Evolutionary conservation across 2,797 vertebrate species (phyloP).

Genomic region (Neosilurus hyrtlii): DNA sequence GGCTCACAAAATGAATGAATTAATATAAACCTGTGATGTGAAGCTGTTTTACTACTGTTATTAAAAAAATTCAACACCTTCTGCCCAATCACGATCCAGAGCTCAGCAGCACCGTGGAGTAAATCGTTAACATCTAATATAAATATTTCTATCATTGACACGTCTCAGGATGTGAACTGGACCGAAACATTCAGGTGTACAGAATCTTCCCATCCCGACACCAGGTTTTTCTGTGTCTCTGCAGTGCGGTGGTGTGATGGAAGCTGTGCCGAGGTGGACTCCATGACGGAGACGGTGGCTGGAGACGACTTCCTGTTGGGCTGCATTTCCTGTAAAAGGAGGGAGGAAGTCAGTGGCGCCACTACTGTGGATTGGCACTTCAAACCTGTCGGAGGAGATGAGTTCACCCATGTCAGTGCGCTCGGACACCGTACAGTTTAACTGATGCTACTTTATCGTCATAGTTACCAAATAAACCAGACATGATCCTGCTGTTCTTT

Average conservation of each 20-base stretch:
- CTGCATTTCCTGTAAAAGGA: conserved; percentile 87
- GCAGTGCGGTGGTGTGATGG: conserved; percentile 69
- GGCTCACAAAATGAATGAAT: too few species aligned
- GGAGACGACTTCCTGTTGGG: conserved; percentile 78
- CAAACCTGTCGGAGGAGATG: conserved; percentile 66
- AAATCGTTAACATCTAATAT: not conserved
- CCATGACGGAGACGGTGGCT: conserved; percentile 79
- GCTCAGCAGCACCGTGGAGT: not conserved
- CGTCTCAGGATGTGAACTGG: not conserved
- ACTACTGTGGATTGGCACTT: conserved; percentile 83
- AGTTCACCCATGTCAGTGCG: conserved; percentile 71
- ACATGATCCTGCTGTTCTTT: not conserved
- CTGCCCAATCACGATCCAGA: not conserved
- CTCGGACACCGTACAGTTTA: not conserved
- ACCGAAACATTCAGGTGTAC: too few species aligned
- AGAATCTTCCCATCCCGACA: not conserved
- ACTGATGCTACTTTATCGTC: not conserved
- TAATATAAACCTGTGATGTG: not conserved
- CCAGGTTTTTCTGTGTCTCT: too few species aligned
- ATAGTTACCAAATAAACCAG: not conserved
- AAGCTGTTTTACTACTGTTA: not conserved
- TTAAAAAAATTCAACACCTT: not conserved
- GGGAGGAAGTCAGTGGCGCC: conserved; percentile 76
- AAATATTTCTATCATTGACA: not conserved
- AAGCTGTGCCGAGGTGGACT: conserved; percentile 88